A percentile compares a stretch with the other conserved stretches of the same genome.
Evolutionary conservation across 2,888 invertebrate species (phyloP).

Genomic region (Syrphus vitripennis): DNA sequence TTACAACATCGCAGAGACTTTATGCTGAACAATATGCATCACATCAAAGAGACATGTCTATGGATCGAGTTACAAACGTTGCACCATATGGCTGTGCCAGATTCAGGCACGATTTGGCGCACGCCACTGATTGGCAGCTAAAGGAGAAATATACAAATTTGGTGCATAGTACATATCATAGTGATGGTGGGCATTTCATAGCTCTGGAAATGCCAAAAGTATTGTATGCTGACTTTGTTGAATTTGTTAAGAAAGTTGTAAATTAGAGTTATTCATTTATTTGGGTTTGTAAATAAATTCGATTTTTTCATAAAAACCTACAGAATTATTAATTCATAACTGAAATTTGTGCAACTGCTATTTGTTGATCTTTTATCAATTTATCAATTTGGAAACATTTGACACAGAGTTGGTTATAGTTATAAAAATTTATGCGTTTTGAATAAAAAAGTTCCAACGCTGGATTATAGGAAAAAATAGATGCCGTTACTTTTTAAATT

Average conservation of each 20-base stretch:
- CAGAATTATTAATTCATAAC: too few relatives aligned
- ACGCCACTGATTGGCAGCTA: slow-evolving; percentile 84
- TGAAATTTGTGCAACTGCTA: too few relatives aligned
- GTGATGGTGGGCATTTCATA: slow-evolving; percentile 92
- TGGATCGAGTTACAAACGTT: slow-evolving; percentile 83
- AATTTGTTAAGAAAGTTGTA: slow-evolving; percentile 82
- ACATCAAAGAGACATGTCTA: slow-evolving; percentile 71
- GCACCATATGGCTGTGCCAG: slow-evolving; percentile 89
- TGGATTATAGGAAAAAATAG: too few relatives aligned
- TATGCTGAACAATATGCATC: slow-evolving; percentile 84
- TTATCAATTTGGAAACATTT: too few relatives aligned
- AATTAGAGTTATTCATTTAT: not conserved
- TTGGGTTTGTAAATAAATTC: slow-evolving; percentile 9
- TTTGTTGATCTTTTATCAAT: too few relatives aligned
- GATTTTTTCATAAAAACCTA: not conserved
- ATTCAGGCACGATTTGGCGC: slow-evolving; percentile 87
- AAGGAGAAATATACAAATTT: slow-evolving; percentile 85
- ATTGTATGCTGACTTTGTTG: slow-evolving; percentile 87
- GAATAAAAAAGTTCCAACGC: too few relatives aligned
- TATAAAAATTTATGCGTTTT: too few relatives aligned
- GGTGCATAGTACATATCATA: slow-evolving; percentile 85
- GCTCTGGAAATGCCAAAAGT: slow-evolving; percentile 89
- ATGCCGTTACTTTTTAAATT: too few relatives aligned
- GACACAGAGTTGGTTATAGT: too few relatives aligned
- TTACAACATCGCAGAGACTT: slow-evolving; percentile 87